These are phyloP conservation scores for Bathynomus jamesi DNA, from an alignment of 1,140 invertebrate species.

Conservation along the genomic window DNA sequence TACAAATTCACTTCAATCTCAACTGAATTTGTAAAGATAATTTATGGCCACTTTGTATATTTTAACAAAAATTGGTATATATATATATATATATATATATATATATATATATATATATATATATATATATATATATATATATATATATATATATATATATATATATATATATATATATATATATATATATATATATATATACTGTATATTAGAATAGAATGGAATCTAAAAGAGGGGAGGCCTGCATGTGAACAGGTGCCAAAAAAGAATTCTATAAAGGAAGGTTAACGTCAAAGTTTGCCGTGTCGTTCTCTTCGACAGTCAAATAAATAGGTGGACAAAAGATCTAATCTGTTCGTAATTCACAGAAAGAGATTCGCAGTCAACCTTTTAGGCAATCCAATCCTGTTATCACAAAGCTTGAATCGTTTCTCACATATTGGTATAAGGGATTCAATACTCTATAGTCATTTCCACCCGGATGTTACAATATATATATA, in stretches of 20 bases:
- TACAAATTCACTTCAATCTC: too few relatives aligned
- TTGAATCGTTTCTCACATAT: background rate
- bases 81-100: conserved; percentile 3
- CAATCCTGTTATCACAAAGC: background rate
- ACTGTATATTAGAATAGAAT: too few relatives aligned
- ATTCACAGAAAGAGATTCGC: background rate
- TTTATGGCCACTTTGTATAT: too few relatives aligned
- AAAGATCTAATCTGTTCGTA: background rate
- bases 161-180: conserved; percentile 3
- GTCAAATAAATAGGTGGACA: background rate
- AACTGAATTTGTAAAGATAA: too few relatives aligned
- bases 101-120: background rate
- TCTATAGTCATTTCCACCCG: background rate
- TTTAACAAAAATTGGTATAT: too few relatives aligned
- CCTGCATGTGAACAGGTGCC: background rate
- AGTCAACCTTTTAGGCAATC: conserved; percentile 1
- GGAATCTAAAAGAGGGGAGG: too few relatives aligned
- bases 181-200: conserved; percentile 3
- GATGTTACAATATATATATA: background rate
- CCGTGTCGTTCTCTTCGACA: background rate
- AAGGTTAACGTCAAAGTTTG: background rate
- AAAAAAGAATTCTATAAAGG: background rate
- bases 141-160: conserved; percentile 3
- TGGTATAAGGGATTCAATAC: background rate
- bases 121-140: too few relatives aligned